Evolutionary conservation across 2,888 invertebrate species (phyloP), one percentile per base, ranked within the genome.

Genomic region (Acrobasis consociella): DNA sequence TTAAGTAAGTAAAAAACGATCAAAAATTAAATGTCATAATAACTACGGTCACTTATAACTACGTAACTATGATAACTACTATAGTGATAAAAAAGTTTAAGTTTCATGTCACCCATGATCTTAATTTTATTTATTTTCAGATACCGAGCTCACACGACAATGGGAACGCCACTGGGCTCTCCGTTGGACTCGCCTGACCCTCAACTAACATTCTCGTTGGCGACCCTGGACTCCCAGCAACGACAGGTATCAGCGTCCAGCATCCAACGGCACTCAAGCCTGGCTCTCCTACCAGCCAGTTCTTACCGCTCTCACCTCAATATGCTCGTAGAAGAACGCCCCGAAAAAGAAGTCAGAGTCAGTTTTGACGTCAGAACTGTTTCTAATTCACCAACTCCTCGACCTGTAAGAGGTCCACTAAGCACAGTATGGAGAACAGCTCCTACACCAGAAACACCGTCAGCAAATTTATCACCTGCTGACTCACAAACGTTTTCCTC

Each of bases 111-210:
- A 22, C 22, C 3, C 22, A 22, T 3, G 22, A 9, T 13, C 50
- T 52, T 39, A 8, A 51, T 58, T 15, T 49, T 8, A 58, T 56
- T 61, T 60, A 42, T 46, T 93, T 94, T 71, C 93, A 97, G 97
- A 93, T 96, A 96, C 87, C 95, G 96, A 77, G 95, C 97, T 64
- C 97, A 97, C 87, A 96, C 96, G 72, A 96, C 96, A 81, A 93
- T 95, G 71, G 97, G 96, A 59, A 96, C 96, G 60, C 95, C 96
- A 7, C 93, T 96, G 65, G 96, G 96, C 70, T 97, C 96, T 67
- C 97, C 97, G n/a, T 89, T 97, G 81, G 97, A 97, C 84, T 96
- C 96, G 13, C 96, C 96, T 22, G 96, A 96, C 74, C 95, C 94
- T 58, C 94, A 93, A 72, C 85, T 94, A 69, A 94, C 94, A 66